Evolutionary conservation across 2,888 invertebrate genomes (phyloP), one percentile per base, ranked within the genome.

Genomic region (Lingula anatina): DNA sequence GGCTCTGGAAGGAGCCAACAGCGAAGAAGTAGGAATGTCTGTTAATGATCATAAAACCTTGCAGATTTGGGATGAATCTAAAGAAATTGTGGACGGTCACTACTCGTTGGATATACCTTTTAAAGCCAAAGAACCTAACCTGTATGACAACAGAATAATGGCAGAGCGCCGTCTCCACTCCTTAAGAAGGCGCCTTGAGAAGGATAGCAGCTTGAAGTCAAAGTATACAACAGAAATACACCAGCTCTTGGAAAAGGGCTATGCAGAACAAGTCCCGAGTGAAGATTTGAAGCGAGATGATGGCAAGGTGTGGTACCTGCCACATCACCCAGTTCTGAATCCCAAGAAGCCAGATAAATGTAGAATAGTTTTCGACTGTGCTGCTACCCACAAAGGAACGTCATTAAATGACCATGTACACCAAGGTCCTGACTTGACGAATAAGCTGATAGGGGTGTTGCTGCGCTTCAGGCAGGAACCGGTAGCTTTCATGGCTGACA

Each of bases 281-380:
- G n/a, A n/a, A n/a, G n/a, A n/a, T n/a, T n/a, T n/a, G n/a, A n/a
- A n/a, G n/a, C n/a, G n/a, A n/a, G n/a, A n/a, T 37, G 47, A 25
- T 23, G 38, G 46, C 5, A 21, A 37, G 18, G n/a, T 43, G 15
- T 53, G 50, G 46, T 51, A 51, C 27, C 31, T 53, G 18, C 53
- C 53, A 7, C 53, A 53, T 26, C 46, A 46, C 24, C 26, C 50
- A 5, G 54, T 54, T 3, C 12, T 44, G 5, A 39, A 50, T 23
- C 47, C 47, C 2, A 45, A 41, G 20, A 53, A 47, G 24, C 51
- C 47, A 15, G 40, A 41, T 3, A 54, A 51, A 28, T 28, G 50
- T 23, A 40, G 48, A 42, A 47, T 53, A 7, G 50, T 55, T 3
- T 57, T 57, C 38, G 51, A 57, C 28, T 55, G 57, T 31, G 35